Evolutionary conservation across 2,888 invertebrate genomes (phyloP).

Genomic region (Pycnomerus fuliginosus): DNA sequence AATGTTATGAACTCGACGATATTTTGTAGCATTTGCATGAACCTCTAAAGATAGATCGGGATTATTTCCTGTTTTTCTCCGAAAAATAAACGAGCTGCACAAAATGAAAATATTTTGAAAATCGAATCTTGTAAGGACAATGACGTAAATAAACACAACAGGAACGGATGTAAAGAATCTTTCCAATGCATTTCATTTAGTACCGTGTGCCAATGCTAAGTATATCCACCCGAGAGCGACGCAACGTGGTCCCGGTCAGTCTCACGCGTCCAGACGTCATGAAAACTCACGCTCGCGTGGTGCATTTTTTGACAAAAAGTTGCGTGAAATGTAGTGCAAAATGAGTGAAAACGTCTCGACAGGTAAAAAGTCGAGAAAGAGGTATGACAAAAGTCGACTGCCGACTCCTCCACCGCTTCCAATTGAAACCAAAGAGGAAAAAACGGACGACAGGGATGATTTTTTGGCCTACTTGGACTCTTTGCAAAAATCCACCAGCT

Average conservation of each 20-base stretch:
- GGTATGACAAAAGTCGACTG: conserved; percentile 41
- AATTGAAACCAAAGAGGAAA: not conserved
- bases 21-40: no score
- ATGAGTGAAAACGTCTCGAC: conserved; percentile 34
- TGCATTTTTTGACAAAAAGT: not conserved
- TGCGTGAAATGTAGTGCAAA: conserved; percentile 11
- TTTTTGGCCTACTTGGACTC: conserved; percentile 54
- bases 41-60: no score
- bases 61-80: no score
- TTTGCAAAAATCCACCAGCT: conserved; percentile 39
- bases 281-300: conserved; percentile 1
- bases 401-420: conserved; percentile 55
- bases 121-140: no score
- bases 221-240: conserved; percentile 39
- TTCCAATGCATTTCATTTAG: conserved; percentile 28
- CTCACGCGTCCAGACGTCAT: conserved; percentile 39
- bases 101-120: no score
- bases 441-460: conserved; percentile 44
- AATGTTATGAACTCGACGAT: no score
- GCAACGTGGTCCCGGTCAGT: conserved; percentile 40
- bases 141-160: conserved; percentile 13
- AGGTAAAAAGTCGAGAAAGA: conserved; percentile 28
- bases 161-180: conserved; percentile 24
- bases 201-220: conserved; percentile 45
- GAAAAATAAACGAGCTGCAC: no score